phyloP scores from a whole-genome alignment of 2,113 vertebrate genomes.

The Protobothrops flavoviridis region DNA sequence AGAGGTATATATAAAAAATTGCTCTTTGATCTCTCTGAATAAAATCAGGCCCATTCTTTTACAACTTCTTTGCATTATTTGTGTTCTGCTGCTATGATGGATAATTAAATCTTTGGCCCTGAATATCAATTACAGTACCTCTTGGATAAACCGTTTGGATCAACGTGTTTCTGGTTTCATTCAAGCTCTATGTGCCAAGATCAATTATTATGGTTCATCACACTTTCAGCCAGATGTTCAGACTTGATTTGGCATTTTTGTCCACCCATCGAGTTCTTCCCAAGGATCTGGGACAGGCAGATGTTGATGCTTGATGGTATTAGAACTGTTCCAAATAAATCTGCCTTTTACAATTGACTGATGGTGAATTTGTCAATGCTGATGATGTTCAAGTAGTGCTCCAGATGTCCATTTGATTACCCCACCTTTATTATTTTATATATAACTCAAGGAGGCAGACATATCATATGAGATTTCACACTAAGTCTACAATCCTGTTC shows the following conservation, averaged over 20 bases:
- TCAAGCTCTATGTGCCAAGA: neutral
- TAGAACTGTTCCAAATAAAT: too few relatives aligned
- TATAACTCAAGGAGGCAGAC: too few relatives aligned
- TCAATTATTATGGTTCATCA: neutral
- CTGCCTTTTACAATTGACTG: too few relatives aligned
- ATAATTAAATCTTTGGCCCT: neutral
- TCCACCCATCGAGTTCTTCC: too few relatives aligned
- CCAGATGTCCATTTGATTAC: too few relatives aligned
- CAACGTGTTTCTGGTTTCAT: neutral
- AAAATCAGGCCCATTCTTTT: neutral
- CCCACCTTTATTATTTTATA: too few relatives aligned
- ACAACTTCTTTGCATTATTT: neutral
- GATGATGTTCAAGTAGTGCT: too few relatives aligned
- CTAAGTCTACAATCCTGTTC: neutral
- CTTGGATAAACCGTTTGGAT: neutral
- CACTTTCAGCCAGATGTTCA: too few relatives aligned
- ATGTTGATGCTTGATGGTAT: too few relatives aligned
- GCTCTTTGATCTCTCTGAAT: neutral
- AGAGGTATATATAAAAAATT: neutral
- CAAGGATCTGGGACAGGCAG: too few relatives aligned
- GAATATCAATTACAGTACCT: neutral
- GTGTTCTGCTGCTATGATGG: neutral
- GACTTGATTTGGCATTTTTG: too few relatives aligned
- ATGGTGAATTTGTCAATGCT: too few relatives aligned
- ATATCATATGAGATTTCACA: neutral